These are phyloP conservation scores for Clarias batrachus DNA, from an alignment of 2,113 vertebrate genomes.

Conservation along the genomic window DNA sequence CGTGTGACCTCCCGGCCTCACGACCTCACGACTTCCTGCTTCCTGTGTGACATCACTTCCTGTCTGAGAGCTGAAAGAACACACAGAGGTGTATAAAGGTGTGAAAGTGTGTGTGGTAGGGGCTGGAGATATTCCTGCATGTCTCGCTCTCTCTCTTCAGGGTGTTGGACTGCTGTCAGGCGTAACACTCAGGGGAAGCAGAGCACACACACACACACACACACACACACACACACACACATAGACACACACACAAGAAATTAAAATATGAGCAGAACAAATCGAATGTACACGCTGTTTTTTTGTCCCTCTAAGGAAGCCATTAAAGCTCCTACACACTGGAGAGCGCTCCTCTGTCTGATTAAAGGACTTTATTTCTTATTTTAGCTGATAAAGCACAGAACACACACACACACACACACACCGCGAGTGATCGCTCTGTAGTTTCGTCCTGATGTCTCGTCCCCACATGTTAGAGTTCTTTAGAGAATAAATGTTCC, in stretches of 20 bases:
- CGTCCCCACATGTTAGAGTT: no score
- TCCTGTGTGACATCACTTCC: not conserved
- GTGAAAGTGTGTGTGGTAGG: not conserved
- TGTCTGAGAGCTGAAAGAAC: not conserved
- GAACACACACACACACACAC: not conserved
- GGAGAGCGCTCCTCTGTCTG: not conserved
- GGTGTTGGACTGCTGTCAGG: not conserved
- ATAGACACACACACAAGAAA: not conserved
- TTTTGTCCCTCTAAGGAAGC: not conserved
- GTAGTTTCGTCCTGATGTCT: not conserved
- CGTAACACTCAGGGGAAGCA: not conserved
- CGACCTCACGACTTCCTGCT: slow-evolving; percentile 28
- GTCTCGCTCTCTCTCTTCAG: not conserved
- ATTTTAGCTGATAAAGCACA: no score
- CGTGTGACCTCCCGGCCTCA: slow-evolving; percentile 61
- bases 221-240: no score
- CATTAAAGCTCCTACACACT: not conserved
- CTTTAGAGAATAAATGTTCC: no score
- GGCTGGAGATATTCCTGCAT: not conserved
- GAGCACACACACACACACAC: not conserved
- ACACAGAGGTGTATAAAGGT: not conserved
- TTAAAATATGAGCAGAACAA: slow-evolving; percentile 1
- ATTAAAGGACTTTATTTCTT: no score
- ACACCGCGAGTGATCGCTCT: not conserved
- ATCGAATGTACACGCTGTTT: not conserved